These are phyloP conservation scores for Corythornis vintsioides DNA, from an alignment of 2,113 vertebrate genomes.

Conservation along the genomic window DNA sequence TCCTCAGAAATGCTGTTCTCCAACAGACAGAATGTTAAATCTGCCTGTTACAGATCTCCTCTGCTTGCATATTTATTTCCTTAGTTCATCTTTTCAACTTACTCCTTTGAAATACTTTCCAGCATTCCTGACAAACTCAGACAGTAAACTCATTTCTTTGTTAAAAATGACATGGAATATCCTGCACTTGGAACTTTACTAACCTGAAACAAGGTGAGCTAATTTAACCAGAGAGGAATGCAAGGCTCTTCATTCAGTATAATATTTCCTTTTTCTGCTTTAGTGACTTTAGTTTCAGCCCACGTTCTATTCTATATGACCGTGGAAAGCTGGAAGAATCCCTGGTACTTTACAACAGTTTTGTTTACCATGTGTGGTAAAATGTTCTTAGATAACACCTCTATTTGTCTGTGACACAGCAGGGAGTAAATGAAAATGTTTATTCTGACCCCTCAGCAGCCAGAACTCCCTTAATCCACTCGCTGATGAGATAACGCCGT, in stretches of 20 bases:
- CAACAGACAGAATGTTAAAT: not conserved
- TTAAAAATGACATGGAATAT: not conserved
- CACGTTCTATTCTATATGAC: not conserved
- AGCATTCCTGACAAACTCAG: not conserved
- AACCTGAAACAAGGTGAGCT: not conserved
- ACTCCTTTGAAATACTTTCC: not conserved
- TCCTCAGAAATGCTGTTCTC: not conserved
- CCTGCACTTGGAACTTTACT: not conserved
- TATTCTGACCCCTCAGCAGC: constrained; percentile 78
- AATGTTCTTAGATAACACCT: constrained; percentile 66
- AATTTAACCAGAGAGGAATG: not conserved
- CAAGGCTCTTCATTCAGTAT: not conserved
- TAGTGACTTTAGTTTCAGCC: not conserved
- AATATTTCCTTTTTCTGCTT: not conserved
- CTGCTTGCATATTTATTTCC: not conserved
- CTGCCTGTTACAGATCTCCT: not conserved
- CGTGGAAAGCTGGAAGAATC: not conserved
- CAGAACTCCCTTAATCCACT: constrained; percentile 79
- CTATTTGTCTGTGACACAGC: constrained; percentile 77
- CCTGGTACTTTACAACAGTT: not conserved
- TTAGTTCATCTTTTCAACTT: not conserved
- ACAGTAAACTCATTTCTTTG: not conserved
- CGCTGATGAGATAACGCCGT: constrained; percentile 78
- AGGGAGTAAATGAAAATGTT: constrained; percentile 81
- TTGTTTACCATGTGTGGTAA: constrained; percentile 65